Base-by-base conservation (phyloP, 2,113 vertebrate species). In the Poecilia latipinna region DNA sequence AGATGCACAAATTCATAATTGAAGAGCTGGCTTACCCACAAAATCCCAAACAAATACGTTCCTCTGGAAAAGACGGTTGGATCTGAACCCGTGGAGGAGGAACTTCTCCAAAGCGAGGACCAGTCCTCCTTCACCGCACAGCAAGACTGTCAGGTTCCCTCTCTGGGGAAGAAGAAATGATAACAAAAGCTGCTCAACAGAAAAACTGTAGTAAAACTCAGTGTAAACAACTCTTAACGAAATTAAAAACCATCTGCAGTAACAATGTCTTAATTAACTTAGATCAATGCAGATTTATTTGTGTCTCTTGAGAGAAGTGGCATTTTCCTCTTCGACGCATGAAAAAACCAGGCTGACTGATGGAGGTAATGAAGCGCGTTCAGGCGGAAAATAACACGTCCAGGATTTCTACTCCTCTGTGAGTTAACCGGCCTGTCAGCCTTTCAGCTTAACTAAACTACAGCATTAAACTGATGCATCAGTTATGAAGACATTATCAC, bases 1-100 rank as follows among this genome's bases (percentile, higher is more conserved):
- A 29, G 29, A 65, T 54, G 72, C 29, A 29, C 24, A 44, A 62
- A 1, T 15, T 44, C 24, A n/a, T 26, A 57, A 4, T 12, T 48
- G 17, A 51, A 44, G 8, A 22, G 26, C 51, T 19, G 29, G 31
- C 90, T 96, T 93, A 98, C 98, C 98, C 85, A 98, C 95, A 88
- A 98, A 99, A 90, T 99, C 98, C 98, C 98, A 99, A 81, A 99
- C 94, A 90, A 99, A 99, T 82, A 98, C 93, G 0, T 95, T 98
- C 89, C 98, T 98, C 90, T 98, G 97, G 89, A 99, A 99, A 79
- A 99, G 95, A 1, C 98, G 95, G 68, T 95, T 94, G 0, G 96
- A 96, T 83, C 95, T 97, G 86, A 99, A 96, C 10, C 98, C 97
- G 0, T 99, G 96, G 87, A 98, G 95, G 84, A 99, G 97, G 81